Evolutionary conservation across 2,113 vertebrate genomes (phyloP).

Genomic region (Prunella fulvescens): DNA sequence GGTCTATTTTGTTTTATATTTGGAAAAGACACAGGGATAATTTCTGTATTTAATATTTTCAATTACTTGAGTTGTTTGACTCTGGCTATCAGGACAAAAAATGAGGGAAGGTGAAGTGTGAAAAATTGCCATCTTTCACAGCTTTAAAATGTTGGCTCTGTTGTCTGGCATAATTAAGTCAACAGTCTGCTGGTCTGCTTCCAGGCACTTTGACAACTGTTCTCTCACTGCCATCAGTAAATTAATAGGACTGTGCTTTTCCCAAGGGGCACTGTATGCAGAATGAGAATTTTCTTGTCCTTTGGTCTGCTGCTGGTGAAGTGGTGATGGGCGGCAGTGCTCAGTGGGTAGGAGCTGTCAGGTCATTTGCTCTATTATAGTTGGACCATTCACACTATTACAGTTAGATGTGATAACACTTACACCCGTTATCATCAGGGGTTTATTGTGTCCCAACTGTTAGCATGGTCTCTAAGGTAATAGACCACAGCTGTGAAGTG

Average conservation of each 20-base stretch:
- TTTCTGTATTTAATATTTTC: neutral
- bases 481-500: neutral
- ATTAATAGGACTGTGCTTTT: conserved; percentile 41
- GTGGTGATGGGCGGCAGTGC: neutral
- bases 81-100: neutral
- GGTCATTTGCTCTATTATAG: conserved; percentile 10
- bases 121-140: conserved; percentile 67
- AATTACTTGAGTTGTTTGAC: conserved; percentile 26
- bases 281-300: conserved; percentile 23
- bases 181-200: conserved; percentile 64
- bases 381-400: neutral
- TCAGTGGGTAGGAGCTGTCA: neutral
- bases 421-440: neutral
- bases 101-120: conserved; percentile 19
- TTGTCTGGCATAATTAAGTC: conserved; percentile 65
- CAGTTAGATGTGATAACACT: neutral
- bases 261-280: conserved; percentile 6
- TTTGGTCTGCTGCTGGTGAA: neutral
- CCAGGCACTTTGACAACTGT: conserved; percentile 62
- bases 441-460: neutral
- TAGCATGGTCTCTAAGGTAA: conserved; percentile 15
- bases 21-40: neutral
- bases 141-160: conserved; percentile 66
- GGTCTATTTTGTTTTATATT: neutral
- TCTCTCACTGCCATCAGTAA: conserved; percentile 45